Evolutionary conservation across 2,797 vertebrate species (phyloP).

Genomic region (Nothura maculosa): DNA sequence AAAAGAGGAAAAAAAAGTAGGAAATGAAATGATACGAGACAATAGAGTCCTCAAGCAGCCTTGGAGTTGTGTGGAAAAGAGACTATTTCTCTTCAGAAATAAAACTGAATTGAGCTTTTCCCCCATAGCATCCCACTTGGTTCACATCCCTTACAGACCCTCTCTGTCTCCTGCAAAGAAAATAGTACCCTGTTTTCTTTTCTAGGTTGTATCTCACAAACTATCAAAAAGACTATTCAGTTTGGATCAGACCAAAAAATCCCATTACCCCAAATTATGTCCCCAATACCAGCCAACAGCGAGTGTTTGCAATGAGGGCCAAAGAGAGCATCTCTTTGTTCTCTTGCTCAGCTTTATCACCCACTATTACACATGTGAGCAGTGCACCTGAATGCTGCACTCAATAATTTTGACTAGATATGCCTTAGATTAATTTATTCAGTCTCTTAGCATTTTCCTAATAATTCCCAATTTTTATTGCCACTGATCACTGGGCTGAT

Average conservation of each 20-base stretch:
- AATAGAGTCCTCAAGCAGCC: neutral
- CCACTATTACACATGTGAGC: neutral
- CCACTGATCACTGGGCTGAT: neutral
- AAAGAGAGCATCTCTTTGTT: neutral
- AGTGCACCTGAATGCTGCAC: neutral
- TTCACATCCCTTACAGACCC: neutral
- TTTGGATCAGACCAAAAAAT: neutral
- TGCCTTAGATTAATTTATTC: neutral
- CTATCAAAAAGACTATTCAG: neutral
- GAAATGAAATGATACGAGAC: neutral
- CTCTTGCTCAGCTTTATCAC: neutral
- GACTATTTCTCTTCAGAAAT: neutral
- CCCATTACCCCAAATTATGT: neutral
- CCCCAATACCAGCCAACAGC: neutral
- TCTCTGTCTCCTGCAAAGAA: neutral
- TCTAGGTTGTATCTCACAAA: neutral
- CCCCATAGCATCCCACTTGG: neutral
- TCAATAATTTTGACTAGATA: neutral
- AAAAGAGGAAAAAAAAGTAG: neutral
- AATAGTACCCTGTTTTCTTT: neutral
- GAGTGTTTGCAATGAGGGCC: neutral
- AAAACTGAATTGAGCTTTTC: neutral
- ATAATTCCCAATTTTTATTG: neutral
- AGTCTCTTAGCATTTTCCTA: neutral
- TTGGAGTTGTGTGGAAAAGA: neutral